Evolutionary conservation across 2,888 invertebrate genomes (phyloP), one percentile per base, ranked within the genome.

Genomic region (Scaptomyza flava): DNA sequence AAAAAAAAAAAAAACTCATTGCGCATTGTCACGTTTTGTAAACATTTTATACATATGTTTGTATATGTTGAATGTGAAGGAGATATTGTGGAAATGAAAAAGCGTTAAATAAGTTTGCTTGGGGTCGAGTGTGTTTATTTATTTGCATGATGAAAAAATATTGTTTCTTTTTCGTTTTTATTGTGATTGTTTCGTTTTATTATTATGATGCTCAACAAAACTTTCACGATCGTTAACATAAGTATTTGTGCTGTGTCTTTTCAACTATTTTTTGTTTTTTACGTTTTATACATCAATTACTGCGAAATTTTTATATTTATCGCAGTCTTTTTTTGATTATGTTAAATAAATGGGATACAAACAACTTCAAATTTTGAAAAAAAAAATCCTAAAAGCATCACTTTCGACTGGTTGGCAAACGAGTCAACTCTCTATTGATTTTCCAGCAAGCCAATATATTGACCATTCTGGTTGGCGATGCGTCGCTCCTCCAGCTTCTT

Each of bases 391-490:
- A 65, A 68, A 48, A 71, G 52, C 58, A 43, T 57, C 66, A 71
- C 69, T 36, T 65, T 59, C 58, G 68, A 31, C 62, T 56, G 27
- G 23, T 38, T 45, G 45, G 45, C 57, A 48, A 51, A 34, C 65
- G 8, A 11, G 30, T 1, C 12, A 31, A 6, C 17, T 38, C 9
- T 68, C 56, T 79, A 86, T 53, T 81, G 81, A 69, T 91, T 91
- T 74, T 91, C 91, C 65, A 91, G 79, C 65, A 90, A 68, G 7
- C 91, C 91, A 34, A 91, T 93, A 91, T 95, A 95, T 73, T 93
- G 93, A 33, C 95, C 95, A 83, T 94, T 94, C 92, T 94, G 94
- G 89, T 95, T 94, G 68, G 94, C 93, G 52, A 88, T 72, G 34
- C 91, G 90, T 14, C 91, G 89, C 65, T 91, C 91, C 63, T 91